Percentiles rank a stretch among this genome's conserved stretches.
Evolutionary conservation across 2,797 vertebrate genomes (phyloP).

Genomic region (Oophaga sylvatica): DNA sequence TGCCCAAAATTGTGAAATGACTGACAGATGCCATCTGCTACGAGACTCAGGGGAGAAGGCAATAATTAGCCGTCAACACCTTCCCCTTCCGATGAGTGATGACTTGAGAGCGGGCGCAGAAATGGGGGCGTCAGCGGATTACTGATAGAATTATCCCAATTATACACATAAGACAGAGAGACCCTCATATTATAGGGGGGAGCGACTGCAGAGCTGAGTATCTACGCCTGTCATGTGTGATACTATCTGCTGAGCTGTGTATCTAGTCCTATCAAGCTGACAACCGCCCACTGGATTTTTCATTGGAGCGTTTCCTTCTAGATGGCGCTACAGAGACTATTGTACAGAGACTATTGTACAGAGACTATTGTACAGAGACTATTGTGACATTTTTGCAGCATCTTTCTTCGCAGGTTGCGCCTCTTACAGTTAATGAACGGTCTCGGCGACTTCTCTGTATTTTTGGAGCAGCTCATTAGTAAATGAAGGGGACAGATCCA

Average conservation of each 20-base stretch:
- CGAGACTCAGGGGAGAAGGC: neutral
- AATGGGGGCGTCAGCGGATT: neutral
- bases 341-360: no score
- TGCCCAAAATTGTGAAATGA: neutral
- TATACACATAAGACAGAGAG: neutral
- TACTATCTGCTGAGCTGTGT: no score
- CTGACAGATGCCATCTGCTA: neutral
- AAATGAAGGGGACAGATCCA: neutral
- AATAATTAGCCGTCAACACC: slow-evolving; percentile 9
- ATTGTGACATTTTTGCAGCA: no score
- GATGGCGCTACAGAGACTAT: neutral
- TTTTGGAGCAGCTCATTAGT: neutral
- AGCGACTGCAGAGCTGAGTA: no score
- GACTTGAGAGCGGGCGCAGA: neutral
- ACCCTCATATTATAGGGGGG: neutral
- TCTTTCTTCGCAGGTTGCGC: neutral
- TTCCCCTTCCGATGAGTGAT: neutral
- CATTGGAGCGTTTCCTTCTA: neutral
- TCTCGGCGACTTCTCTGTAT: neutral
- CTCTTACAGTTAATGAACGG: no score
- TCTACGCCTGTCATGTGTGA: no score
- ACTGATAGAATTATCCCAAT: neutral
- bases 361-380: neutral
- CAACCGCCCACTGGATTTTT: no score
- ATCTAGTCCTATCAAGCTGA: no score